A percentile compares a stretch with the other conserved stretches of the same genome.
Evolutionary conservation across 2,888 invertebrate genomes (phyloP).

Genomic region (Drosophila engyochracea): DNA sequence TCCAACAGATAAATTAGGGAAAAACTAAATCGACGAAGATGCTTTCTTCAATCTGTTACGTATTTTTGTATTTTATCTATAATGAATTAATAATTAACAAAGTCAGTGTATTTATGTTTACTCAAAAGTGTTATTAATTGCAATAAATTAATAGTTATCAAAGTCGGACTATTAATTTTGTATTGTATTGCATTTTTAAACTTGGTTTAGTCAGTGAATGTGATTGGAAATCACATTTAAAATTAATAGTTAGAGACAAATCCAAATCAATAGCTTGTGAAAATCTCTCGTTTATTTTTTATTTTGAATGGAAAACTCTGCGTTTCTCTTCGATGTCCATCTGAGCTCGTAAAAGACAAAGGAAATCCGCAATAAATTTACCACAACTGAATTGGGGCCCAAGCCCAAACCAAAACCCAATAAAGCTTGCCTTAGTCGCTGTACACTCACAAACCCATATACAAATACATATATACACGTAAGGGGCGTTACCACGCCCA

Average conservation of each 20-base stretch:
- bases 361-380: constrained; percentile 75
- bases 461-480: neutral
- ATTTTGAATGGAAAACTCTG: constrained; percentile 15
- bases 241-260: constrained; percentile 33
- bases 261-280: constrained; percentile 34
- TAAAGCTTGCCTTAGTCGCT: constrained; percentile 26
- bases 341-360: constrained; percentile 66
- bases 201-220: neutral
- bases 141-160: neutral
- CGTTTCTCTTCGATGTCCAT: constrained; percentile 33
- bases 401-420: constrained; percentile 34
- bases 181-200: neutral
- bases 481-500: constrained; percentile 71
- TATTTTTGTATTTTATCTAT: neutral
- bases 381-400: constrained; percentile 63
- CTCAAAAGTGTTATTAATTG: neutral
- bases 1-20: neutral
- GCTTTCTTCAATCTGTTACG: neutral
- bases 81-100: neutral
- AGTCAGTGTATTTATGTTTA: too few species aligned
- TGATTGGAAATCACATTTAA: neutral
- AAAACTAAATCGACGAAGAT: neutral
- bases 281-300: constrained; percentile 41
- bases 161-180: neutral
- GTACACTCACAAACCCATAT: constrained; percentile 1